Percentiles rank a stretch among this genome's conserved stretches.
phyloP scores from a whole-genome alignment of 2,888 invertebrate species.

The Eilema sororculum region DNA sequence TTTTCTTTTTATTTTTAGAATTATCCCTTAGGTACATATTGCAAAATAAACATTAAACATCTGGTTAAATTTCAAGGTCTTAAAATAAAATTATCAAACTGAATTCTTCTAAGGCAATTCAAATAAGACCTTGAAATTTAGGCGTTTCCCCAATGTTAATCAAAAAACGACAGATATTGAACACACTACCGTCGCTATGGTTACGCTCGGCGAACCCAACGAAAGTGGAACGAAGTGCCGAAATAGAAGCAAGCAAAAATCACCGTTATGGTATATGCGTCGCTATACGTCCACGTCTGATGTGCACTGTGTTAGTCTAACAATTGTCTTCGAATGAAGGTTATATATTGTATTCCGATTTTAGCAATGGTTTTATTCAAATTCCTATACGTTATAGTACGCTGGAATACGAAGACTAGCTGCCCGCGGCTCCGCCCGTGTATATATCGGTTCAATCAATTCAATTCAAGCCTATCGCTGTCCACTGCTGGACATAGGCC shows the following conservation, averaged over 20 bases:
- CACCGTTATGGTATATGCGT: slow-evolving; percentile 62
- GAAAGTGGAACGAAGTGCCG: slow-evolving; percentile 79
- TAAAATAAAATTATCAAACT: neutral
- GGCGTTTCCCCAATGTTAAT: slow-evolving; percentile 37
- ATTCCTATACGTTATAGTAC: neutral
- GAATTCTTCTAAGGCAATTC: neutral
- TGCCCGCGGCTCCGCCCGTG: too few species aligned
- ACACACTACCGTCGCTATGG: slow-evolving; percentile 72
- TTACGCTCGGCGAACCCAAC: slow-evolving; percentile 68
- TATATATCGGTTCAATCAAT: too few species aligned
- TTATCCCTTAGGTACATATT: too few species aligned
- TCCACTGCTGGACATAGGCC: too few species aligned
- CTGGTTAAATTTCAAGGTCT: too few species aligned
- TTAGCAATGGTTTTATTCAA: neutral
- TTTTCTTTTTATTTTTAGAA: too few species aligned
- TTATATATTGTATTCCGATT: neutral
- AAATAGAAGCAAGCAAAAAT: slow-evolving; percentile 64
- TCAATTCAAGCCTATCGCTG: too few species aligned
- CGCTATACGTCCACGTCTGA: slow-evolving; percentile 38
- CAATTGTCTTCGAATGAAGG: slow-evolving; percentile 4
- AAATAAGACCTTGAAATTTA: neutral
- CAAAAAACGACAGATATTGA: slow-evolving; percentile 62
- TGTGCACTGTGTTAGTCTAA: slow-evolving; percentile 31
- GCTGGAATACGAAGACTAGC: neutral
- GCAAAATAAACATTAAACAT: too few species aligned